Evolutionary conservation across 1,140 invertebrate genomes (phyloP).

Genomic region (Coelopa frigida): DNA sequence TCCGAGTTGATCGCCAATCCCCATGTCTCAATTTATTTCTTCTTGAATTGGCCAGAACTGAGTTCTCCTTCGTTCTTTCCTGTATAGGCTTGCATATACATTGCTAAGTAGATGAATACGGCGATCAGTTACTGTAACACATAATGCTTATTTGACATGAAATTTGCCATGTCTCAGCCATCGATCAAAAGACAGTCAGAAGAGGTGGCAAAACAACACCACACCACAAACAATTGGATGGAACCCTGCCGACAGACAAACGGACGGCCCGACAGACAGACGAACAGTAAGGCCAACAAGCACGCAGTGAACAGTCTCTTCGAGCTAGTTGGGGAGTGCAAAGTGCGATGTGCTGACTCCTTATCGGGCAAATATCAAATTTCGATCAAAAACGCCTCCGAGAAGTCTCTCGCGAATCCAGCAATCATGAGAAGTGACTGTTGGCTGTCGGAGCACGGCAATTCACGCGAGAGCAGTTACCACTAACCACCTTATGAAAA

Average conservation of each 20-base stretch:
- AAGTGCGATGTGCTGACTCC: constrained; percentile 13
- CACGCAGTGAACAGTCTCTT: no score
- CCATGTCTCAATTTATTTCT: no score
- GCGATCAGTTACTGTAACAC: no score
- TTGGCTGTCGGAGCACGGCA: neutral
- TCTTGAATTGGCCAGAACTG: no score
- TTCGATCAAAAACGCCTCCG: constrained; percentile 30
- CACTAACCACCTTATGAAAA: constrained; percentile 8
- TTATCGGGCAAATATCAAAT: constrained; percentile 44
- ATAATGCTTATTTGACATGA: constrained; percentile 10
- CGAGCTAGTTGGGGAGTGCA: no score
- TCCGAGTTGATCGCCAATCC: no score
- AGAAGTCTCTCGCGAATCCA: constrained; percentile 4
- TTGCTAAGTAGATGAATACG: no score
- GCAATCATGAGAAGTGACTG: neutral
- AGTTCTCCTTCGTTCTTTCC: no score
- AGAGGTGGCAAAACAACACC: constrained; percentile 9
- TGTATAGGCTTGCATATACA: no score
- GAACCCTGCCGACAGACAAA: neutral
- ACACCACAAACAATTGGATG: neutral
- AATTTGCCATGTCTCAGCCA: constrained; percentile 34
- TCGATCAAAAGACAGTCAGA: constrained; percentile 29
- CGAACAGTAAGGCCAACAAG: neutral
- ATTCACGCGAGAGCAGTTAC: constrained; percentile 9
- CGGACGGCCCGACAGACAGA: neutral